Evolutionary conservation across 1,140 invertebrate species (phyloP).

Genomic region (Polypedilum vanderplanki): DNA sequence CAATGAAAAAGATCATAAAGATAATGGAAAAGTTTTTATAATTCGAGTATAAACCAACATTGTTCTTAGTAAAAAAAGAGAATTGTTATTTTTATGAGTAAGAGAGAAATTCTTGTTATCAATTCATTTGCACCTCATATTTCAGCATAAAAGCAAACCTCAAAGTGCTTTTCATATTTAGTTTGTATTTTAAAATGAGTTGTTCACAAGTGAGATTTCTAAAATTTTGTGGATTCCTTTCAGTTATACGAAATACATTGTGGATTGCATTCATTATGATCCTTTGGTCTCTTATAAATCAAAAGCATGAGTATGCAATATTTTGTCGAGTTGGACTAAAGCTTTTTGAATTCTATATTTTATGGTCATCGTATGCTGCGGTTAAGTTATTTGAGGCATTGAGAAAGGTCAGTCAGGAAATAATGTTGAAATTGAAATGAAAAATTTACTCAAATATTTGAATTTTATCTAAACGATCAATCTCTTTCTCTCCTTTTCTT

Average conservation of each 20-base stretch:
- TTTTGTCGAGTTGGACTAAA: background rate
- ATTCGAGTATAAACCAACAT: background rate
- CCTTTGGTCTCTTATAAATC: background rate
- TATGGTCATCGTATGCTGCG: background rate
- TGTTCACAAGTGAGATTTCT: background rate
- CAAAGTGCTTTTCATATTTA: too few species aligned
- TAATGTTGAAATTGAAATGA: too few species aligned
- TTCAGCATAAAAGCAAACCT: too few species aligned
- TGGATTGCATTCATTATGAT: constrained; percentile 12
- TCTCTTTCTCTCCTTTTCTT: background rate
- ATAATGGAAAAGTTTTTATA: background rate
- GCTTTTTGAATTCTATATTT: background rate
- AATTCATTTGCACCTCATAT: too few species aligned
- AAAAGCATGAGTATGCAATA: background rate
- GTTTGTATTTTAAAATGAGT: background rate
- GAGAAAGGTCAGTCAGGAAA: background rate
- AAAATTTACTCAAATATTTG: too few species aligned
- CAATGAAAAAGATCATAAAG: background rate
- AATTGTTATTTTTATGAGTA: too few species aligned
- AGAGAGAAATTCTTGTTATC: too few species aligned
- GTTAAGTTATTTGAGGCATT: background rate
- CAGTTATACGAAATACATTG: background rate
- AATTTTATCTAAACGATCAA: too few species aligned
- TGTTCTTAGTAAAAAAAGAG: too few species aligned
- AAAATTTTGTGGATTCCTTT: constrained; percentile 1